phyloP scores from a whole-genome alignment of 2,113 vertebrate species.

The Illadopsis cleaveri region DNA sequence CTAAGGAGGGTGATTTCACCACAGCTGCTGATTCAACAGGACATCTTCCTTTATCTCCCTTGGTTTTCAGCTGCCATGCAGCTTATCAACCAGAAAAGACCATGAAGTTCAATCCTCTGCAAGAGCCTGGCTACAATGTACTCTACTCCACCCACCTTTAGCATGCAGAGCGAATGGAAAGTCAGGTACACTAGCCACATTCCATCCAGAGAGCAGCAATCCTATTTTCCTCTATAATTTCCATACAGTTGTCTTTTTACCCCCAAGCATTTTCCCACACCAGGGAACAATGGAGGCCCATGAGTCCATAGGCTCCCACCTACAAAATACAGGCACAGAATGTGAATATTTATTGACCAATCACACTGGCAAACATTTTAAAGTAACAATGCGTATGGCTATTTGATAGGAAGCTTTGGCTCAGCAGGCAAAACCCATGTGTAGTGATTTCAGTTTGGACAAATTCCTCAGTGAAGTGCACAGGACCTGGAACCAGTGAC shows the following conservation, averaged over 20 bases:
- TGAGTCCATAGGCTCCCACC: neutral
- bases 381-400: neutral
- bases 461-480: rapidly evolving
- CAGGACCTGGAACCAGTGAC: neutral
- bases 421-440: neutral
- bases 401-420: neutral
- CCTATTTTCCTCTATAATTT: neutral
- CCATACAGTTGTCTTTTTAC: rapidly evolving
- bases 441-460: neutral
- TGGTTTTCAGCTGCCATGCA: neutral
- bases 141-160: neutral
- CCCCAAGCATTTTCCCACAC: neutral
- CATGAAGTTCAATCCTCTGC: neutral
- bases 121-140: neutral
- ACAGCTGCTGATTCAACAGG: neutral
- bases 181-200: neutral
- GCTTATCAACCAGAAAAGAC: neutral
- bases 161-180: neutral
- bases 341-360: rapidly evolving
- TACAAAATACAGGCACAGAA: neutral
- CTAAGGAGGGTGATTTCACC: neutral
- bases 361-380: neutral
- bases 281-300: neutral
- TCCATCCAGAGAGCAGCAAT: neutral
- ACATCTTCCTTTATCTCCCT: neutral